These are phyloP conservation scores for Colletes gigas DNA, from an alignment of 1,140 invertebrate genomes.

Conservation along the genomic window DNA sequence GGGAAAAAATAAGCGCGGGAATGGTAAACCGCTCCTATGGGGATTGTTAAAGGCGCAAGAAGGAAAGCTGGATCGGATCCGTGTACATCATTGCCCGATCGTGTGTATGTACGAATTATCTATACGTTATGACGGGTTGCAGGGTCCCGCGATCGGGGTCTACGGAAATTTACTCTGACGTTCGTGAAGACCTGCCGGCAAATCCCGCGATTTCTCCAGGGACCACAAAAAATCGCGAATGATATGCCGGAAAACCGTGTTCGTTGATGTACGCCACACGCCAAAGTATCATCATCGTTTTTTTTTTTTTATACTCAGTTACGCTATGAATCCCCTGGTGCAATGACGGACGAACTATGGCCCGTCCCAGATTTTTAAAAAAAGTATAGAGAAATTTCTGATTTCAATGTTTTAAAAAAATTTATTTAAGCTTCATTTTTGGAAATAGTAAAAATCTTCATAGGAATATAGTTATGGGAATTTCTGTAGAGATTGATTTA, in stretches of 20 bases:
- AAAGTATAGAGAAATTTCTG: too few species aligned
- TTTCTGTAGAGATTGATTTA: too few species aligned
- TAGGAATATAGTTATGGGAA: too few species aligned
- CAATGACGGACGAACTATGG: too few species aligned
- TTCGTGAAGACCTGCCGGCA: slow-evolving; percentile 59
- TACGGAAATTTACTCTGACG: slow-evolving; percentile 64
- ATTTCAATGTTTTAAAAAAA: too few species aligned
- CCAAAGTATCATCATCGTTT: slow-evolving; percentile 48
- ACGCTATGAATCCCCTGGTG: too few species aligned
- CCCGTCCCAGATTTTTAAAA: too few species aligned
- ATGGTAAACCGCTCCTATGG: slow-evolving; percentile 20
- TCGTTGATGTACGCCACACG: slow-evolving; percentile 27
- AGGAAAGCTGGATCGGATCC: slow-evolving; percentile 35
- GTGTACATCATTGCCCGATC: slow-evolving; percentile 27
- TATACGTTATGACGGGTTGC: slow-evolving; percentile 52
- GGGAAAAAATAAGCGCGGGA: background rate
- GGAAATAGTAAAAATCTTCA: too few species aligned
- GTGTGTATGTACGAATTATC: slow-evolving; percentile 29
- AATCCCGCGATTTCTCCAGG: slow-evolving; percentile 79
- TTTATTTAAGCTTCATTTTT: too few species aligned
- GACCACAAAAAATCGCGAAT: slow-evolving; percentile 76
- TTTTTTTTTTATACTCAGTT: too few species aligned
- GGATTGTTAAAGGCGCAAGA: slow-evolving; percentile 36
- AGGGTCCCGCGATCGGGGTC: slow-evolving; percentile 45
- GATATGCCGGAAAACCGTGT: slow-evolving; percentile 69